Evolutionary conservation across 2,113 vertebrate genomes (phyloP).

Genomic region (Lepus americanus): DNA sequence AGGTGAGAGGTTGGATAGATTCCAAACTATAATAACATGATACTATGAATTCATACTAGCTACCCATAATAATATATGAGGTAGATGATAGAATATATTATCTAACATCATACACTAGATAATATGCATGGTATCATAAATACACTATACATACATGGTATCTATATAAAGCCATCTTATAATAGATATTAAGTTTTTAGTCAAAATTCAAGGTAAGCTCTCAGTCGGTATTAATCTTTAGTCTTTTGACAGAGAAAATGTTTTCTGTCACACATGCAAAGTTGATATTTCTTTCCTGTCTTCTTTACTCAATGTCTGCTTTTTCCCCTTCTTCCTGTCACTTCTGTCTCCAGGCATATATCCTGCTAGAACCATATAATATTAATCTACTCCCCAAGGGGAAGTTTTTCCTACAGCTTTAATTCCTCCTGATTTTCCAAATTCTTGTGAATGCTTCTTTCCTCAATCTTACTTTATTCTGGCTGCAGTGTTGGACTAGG

Average conservation of each 20-base stretch:
- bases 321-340: background rate
- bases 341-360: background rate
- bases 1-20: background rate
- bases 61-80: background rate
- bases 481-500: background rate
- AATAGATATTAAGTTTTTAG: slow-evolving; percentile 1
- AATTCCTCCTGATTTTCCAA: background rate
- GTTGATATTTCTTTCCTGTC: background rate
- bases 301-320: background rate
- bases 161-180: background rate
- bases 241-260: slow-evolving; percentile 21
- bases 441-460: background rate
- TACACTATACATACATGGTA: background rate
- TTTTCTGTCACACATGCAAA: background rate
- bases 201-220: background rate
- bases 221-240: background rate
- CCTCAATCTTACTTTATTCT: background rate
- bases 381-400: slow-evolving; percentile 53
- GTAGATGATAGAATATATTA: background rate
- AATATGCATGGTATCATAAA: background rate
- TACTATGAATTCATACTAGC: background rate
- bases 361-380: slow-evolving; percentile 42
- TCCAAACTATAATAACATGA: background rate
- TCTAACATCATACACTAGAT: background rate
- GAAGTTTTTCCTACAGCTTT: slow-evolving; percentile 13